Base-by-base conservation (phyloP, 1,140 invertebrate species). In the Danaus melanippus region DNA sequence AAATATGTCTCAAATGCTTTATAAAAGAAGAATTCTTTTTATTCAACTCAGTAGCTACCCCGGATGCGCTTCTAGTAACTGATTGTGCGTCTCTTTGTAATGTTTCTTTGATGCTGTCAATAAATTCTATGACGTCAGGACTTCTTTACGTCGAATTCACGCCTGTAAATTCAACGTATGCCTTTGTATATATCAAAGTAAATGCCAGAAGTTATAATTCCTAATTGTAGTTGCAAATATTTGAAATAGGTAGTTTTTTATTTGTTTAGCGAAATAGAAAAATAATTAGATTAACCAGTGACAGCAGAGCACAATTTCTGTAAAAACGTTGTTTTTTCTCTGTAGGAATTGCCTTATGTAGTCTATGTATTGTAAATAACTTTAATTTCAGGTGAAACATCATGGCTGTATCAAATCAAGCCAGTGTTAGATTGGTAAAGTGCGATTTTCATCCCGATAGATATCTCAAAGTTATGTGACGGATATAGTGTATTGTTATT, bases 391-490 rank as follows among this genome's bases (percentile, higher is more conserved):
- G 21, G 21, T 32, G 12, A 60, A 50, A 12, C 41, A 60, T 44
- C 42, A 53, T 39, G 52, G 21, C 42, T 10, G 1, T 11, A 12
- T 45, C n/a, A 12, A 32, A 46, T 40, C 41, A 46, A 60, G 42
- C 42, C 12, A 53, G 48, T 17, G 42, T 17, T 40, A 32, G 42
- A 32, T 54, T 54, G 6, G 51, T n/a, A n/a, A n/a, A 46, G 43
- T 50, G 48, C 42, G 58, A 21, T 15, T 42, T 48, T 10, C 51
- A 54, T 60, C 43, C 48, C 43, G 50, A 60, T 42, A 21, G 55
- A 17, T 45, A 56, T 32, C 48, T 58, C 63, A 47, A 56, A 72
- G 71, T 68, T 69, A 81, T 81, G 76, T 84, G 80, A 84, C 78
- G 64, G 68, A 74, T 59, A 64, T 53, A 57, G 60, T 69, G 60